Base-by-base conservation (phyloP, 1,140 invertebrate species). In the Hypsibius dujardini region DNA sequence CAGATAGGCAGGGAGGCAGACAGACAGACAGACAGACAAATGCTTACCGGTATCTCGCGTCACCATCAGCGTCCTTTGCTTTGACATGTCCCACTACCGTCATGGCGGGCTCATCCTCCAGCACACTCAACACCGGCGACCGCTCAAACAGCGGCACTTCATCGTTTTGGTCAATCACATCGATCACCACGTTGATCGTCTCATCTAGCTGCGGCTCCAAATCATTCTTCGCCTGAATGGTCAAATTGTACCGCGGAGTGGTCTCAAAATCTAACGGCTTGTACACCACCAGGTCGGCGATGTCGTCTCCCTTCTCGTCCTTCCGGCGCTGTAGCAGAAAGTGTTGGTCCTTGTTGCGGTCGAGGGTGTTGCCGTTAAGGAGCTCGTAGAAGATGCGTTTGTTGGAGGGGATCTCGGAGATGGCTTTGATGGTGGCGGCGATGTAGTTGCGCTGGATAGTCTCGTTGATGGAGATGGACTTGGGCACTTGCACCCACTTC, bases 141-240 rank as follows among this genome's bases (percentile, higher is more conserved):
- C 94, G 90, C 72, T 90, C 92, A 80, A 95, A 95, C 72, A 94
- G 81, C 2, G 91, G 92, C 78, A 95, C 95, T 81, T 95, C 92
- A 80, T 95, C 92, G 80, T 95, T 95, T 62, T 95, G 92, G 80
- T 95, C 92, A 40, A 73, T 71, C 47, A 76, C 70, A 81, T 94
- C 89, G 62, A 96, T 81, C 83, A 90, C 87, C 76, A 95, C 92
- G 81, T 87, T 89, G 72, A 94, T 90, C 47, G 90, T 94, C 1
- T 90, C 89, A 83, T 95, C 91, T 74, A 95, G 83, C 82, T 95
- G 91, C 78, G 94, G 91, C 62, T 90, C 89, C 72, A 91, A 91
- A 81, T 95, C 94, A 81, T 95, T 95, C 90, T 94, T 91, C 59
- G 94, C 92, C 79, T 92, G 86, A 79, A 95, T 90, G 2, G 92